Evolutionary conservation across 2,113 vertebrate genomes (phyloP).

Genomic region (Nestor notabilis): DNA sequence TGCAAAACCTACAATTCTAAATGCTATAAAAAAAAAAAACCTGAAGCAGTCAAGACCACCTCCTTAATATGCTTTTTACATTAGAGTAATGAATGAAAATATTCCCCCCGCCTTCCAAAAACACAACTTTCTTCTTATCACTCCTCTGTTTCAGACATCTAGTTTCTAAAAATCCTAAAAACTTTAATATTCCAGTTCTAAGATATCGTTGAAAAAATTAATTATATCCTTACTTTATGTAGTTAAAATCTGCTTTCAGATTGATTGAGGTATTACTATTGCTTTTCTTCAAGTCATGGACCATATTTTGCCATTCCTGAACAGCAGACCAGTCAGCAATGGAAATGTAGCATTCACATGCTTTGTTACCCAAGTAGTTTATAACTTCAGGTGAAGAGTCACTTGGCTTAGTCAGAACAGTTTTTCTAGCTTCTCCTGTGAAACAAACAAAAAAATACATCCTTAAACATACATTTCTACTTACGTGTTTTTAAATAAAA

Average conservation of each 20-base stretch:
- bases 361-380: slow-evolving; percentile 94
- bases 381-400: slow-evolving; percentile 93
- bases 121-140: not conserved
- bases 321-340: slow-evolving; percentile 93
- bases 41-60: not conserved
- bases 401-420: slow-evolving; percentile 87
- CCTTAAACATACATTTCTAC: not conserved
- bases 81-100: not conserved
- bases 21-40: not conserved
- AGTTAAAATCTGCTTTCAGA: slow-evolving; percentile 95
- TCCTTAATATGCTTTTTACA: not conserved
- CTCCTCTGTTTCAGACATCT: not conserved
- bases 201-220: not conserved
- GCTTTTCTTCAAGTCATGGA: slow-evolving; percentile 87
- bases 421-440: slow-evolving; percentile 91
- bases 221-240: slow-evolving; percentile 82
- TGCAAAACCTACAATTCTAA: not conserved
- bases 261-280: slow-evolving; percentile 82
- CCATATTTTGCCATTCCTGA: slow-evolving; percentile 92
- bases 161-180: not conserved
- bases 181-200: not conserved
- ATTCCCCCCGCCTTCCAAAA: not conserved
- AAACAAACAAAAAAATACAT: not conserved
- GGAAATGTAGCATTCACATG: slow-evolving; percentile 92
- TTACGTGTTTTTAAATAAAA: not conserved